Percentiles rank a stretch among this genome's conserved stretches.
phyloP scores from a whole-genome alignment of 2,113 vertebrate genomes.

The Arothron firmamentum region DNA sequence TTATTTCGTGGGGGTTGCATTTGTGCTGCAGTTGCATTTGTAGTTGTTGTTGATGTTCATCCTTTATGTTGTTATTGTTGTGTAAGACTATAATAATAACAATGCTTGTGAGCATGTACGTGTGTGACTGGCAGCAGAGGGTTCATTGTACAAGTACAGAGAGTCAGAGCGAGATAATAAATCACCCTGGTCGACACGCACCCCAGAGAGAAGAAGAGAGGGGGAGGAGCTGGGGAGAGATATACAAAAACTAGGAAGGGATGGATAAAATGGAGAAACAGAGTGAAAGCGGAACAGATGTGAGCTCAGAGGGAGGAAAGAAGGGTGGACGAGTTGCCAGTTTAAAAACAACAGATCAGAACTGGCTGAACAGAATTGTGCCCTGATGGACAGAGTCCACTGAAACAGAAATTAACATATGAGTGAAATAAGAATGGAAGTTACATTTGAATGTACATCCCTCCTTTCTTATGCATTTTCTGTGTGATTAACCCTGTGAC shows the following conservation, averaged over 20 bases:
- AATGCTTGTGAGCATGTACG: slow-evolving; percentile 18
- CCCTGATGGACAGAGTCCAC: too few species aligned
- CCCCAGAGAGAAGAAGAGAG: slow-evolving; percentile 16
- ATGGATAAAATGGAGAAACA: slow-evolving; percentile 12
- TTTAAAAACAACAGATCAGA: too few species aligned
- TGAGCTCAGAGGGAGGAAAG: not conserved
- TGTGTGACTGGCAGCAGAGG: not conserved
- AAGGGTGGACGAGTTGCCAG: not conserved
- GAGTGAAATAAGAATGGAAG: too few species aligned
- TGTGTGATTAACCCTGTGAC: too few species aligned
- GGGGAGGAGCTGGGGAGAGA: slow-evolving; percentile 17
- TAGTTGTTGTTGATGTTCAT: not conserved
- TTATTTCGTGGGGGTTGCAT: not conserved
- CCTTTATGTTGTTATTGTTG: slow-evolving; percentile 1
- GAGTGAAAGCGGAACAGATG: not conserved
- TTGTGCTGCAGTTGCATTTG: not conserved
- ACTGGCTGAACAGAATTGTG: too few species aligned
- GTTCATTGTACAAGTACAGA: not conserved
- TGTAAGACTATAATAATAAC: slow-evolving; percentile 19
- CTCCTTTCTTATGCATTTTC: too few species aligned
- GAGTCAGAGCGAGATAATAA: slow-evolving; percentile 52
- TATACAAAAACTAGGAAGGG: slow-evolving; percentile 26
- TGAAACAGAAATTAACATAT: too few species aligned
- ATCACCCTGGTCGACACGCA: slow-evolving; percentile 52
- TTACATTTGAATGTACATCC: too few species aligned